Evolutionary conservation across 2,797 vertebrate species (phyloP).

Genomic region (Mallotus villosus): DNA sequence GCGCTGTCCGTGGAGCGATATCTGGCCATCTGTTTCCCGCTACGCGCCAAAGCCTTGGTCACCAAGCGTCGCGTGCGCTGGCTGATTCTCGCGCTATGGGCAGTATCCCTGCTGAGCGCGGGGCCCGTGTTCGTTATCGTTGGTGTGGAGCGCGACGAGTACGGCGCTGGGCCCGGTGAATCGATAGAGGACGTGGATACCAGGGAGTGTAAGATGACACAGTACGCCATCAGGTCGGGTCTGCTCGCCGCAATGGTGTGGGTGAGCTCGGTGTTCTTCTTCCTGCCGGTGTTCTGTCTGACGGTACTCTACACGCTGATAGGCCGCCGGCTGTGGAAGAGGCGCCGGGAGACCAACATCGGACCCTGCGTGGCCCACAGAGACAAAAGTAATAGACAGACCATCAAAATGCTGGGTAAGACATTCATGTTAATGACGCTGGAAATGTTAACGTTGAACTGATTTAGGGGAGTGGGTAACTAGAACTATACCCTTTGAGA

Average conservation of each 20-base stretch:
- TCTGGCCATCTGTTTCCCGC: slow-evolving; percentile 93
- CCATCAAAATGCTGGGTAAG: slow-evolving; percentile 96
- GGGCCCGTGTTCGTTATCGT: slow-evolving; percentile 95
- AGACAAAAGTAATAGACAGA: slow-evolving; percentile 93
- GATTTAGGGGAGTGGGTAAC: no score
- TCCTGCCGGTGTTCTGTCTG: slow-evolving; percentile 95
- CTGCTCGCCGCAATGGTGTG: slow-evolving; percentile 96
- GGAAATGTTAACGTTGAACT: background rate
- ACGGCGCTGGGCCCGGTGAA: slow-evolving; percentile 10
- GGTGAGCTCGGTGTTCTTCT: slow-evolving; percentile 94
- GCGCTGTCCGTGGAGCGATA: slow-evolving; percentile 96
- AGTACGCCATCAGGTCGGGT: slow-evolving; percentile 90
- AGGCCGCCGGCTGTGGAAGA: slow-evolving; percentile 91
- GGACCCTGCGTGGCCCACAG: slow-evolving; percentile 80
- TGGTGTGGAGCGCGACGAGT: slow-evolving; percentile 87
- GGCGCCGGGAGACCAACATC: slow-evolving; percentile 77
- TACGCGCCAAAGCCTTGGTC: slow-evolving; percentile 91
- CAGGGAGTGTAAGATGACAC: slow-evolving; percentile 92
- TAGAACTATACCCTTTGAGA: no score
- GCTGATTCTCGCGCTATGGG: slow-evolving; percentile 90
- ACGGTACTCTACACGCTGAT: slow-evolving; percentile 96
- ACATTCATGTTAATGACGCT: background rate
- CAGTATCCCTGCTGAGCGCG: slow-evolving; percentile 85
- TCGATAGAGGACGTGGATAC: slow-evolving; percentile 64
- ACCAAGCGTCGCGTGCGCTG: slow-evolving; percentile 90